Base-by-base conservation (phyloP, 2,797 vertebrate genomes). In the Micrastur ruficollis region DNA sequence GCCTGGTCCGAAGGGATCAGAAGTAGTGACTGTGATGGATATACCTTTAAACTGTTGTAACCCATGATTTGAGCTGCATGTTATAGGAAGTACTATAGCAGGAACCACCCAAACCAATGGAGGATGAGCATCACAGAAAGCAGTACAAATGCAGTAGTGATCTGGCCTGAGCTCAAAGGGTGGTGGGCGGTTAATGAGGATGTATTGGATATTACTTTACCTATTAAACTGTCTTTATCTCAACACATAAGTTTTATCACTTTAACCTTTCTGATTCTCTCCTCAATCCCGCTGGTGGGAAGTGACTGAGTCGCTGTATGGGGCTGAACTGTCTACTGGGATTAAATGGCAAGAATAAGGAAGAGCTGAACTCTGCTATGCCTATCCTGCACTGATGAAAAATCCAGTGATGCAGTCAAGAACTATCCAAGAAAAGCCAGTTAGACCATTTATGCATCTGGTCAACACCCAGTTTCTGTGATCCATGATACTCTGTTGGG, bases 271-370 rank as follows among this genome's bases (percentile, higher is more conserved):
- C 40, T 1, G 1, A 47, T 61, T 76, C 5, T 47, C 26, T 88
- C 25, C n/a, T 72, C 11, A 8, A 38, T 44, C 19, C 21, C 27
- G 14, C 38, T 32, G 6, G 4, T 0, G 0, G 31, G 16, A 83
- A 53, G 31, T 63, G 29, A 55, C 13, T 21, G 12, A 29, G 7
- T 44, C 13, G 4, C 22, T 78, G 6, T 18, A 25, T 61, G 49
- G 14, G 42, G 6, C 29, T 46, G 59, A 89, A 29, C 49, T 86
- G 16, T 16, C 59, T 76, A 11, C 22, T 1, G 5, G 22, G 14
- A 63, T 40, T 80, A 65, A 68, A 36, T 13, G 1, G 0, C 6
- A 68, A 27, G 11, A 44, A 36, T 1, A 81, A 16, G 12, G 34
- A 89, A 87, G 32, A 75, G 26, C 12, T 78, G 47, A 59, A 34